phyloP scores from a whole-genome alignment of 1,140 invertebrate species.

The Helicorthomorpha holstii region DNA sequence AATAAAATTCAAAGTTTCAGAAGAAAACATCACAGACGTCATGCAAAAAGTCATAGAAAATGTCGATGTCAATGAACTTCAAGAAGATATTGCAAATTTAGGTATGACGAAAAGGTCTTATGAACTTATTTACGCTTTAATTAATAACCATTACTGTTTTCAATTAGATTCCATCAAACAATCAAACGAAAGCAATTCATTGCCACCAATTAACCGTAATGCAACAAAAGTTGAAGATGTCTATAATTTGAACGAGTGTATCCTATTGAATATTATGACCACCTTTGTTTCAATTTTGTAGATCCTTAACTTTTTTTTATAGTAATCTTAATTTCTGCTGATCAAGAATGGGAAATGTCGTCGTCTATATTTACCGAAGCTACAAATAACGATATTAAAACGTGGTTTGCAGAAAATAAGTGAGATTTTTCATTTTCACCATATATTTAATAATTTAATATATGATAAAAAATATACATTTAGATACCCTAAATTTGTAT shows the following conservation, averaged over 20 bases:
- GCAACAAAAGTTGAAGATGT: conserved; percentile 3
- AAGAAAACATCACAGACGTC: neutral
- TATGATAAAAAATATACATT: too few species aligned
- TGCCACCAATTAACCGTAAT: conserved; percentile 5
- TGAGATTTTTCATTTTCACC: too few species aligned
- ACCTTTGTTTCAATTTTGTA: too few species aligned
- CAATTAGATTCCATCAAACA: neutral
- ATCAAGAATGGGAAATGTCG: too few species aligned
- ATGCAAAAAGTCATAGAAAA: neutral
- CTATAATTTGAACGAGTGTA: conserved; percentile 6
- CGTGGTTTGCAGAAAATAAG: too few species aligned
- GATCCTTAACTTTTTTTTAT: too few species aligned
- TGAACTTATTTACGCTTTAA: neutral
- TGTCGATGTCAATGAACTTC: neutral
- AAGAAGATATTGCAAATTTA: neutral
- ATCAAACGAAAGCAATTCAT: neutral
- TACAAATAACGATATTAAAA: too few species aligned
- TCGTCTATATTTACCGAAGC: too few species aligned
- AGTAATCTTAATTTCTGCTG: too few species aligned
- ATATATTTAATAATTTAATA: too few species aligned
- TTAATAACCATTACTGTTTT: neutral
- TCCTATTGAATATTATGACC: too few species aligned
- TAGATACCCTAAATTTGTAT: too few species aligned
- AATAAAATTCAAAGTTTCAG: neutral
- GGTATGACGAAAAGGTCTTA: neutral